Conservation (phyloP, 2,797 vertebrate species). For the Heliangelus exortis region DNA sequence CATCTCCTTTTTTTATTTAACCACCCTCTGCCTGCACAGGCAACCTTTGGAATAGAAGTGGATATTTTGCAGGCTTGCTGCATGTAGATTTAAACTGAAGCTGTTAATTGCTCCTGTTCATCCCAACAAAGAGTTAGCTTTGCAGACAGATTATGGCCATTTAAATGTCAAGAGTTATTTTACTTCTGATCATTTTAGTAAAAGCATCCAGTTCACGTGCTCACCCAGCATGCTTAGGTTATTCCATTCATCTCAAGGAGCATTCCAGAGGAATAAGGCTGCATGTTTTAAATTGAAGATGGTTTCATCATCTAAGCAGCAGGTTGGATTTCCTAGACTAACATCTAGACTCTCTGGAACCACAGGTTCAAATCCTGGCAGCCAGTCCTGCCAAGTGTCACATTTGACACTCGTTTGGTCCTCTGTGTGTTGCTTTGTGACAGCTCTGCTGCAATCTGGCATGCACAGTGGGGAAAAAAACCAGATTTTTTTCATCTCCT, state of each 20-base stretch:
- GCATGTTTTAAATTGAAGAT: conserved; percentile 62
- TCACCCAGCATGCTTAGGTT: conserved; percentile 19
- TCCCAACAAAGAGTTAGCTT: background rate
- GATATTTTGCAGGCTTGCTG: background rate
- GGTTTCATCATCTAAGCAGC: conserved; percentile 64
- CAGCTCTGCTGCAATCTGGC: background rate
- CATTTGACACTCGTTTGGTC: background rate
- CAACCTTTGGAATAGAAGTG: background rate
- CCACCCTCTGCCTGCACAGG: background rate
- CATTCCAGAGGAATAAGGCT: conserved; percentile 67
- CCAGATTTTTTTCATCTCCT: background rate
- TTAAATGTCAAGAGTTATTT: conserved; percentile 70
- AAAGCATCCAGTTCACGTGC: conserved; percentile 56
- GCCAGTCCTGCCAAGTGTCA: conserved; percentile 35
- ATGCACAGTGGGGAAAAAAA: background rate
- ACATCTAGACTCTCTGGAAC: conserved; percentile 69
- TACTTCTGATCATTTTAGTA: conserved; percentile 49
- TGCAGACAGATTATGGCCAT: background rate
- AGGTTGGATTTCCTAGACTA: conserved; percentile 67
- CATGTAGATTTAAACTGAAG: background rate
- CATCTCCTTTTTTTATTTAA: background rate
- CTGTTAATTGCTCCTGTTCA: background rate
- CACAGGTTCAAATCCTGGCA: conserved; percentile 68
- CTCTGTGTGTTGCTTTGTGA: background rate
- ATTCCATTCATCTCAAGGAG: conserved; percentile 42